phyloP scores from a whole-genome alignment of 1,140 invertebrate species.

The Aphis gossypii region DNA sequence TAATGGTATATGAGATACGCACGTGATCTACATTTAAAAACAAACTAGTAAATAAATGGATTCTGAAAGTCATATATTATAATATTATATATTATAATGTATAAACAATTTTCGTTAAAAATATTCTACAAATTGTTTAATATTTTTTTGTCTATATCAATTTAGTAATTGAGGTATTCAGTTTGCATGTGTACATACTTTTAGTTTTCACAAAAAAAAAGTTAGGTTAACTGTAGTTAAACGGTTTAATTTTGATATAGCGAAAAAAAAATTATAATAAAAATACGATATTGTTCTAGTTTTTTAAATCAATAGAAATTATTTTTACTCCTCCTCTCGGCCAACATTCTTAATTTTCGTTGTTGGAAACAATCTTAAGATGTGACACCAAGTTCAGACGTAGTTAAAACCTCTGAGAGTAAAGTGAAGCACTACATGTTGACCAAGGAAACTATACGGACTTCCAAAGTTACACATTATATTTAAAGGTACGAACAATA shows the following conservation, averaged over 20 bases:
- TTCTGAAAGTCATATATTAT: neutral
- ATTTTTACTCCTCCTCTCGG: neutral
- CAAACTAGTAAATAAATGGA: neutral
- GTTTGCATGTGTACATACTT: neutral
- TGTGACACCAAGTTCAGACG: neutral
- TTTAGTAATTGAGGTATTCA: neutral
- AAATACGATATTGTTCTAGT: neutral
- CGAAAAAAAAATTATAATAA: neutral
- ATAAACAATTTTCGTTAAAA: neutral
- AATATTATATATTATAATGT: too few relatives aligned
- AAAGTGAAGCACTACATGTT: neutral
- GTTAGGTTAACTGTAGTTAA: neutral
- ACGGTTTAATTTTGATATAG: neutral
- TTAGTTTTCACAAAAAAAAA: neutral
- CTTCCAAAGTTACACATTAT: neutral
- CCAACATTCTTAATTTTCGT: neutral
- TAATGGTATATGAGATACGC: neutral
- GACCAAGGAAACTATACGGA: neutral
- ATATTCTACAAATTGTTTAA: neutral
- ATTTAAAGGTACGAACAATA: too few relatives aligned
- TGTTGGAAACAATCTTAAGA: neutral
- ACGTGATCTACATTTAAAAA: neutral
- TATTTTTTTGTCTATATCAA: neutral
- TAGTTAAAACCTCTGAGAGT: neutral
- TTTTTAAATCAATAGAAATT: neutral